Percentiles rank a stretch among this genome's conserved stretches.
These are phyloP conservation scores for Empis stercorea DNA, from an alignment of 2,888 invertebrate species.

Conservation along the genomic window DNA sequence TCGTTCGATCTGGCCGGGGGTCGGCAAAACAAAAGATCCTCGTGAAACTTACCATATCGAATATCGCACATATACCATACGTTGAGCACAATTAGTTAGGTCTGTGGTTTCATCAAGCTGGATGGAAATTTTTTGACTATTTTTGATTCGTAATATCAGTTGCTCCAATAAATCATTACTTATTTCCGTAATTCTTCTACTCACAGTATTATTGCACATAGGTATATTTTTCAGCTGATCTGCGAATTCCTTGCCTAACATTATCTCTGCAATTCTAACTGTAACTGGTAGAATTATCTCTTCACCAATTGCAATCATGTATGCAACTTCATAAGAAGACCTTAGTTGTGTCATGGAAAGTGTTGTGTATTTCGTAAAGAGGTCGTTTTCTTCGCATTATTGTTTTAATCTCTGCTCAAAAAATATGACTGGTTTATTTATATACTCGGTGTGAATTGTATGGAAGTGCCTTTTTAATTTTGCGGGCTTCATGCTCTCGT, in stretches of 20 bases:
- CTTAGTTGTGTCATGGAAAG: not conserved
- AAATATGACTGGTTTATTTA: no score
- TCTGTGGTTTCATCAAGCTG: slow-evolving; percentile 4
- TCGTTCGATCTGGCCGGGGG: not conserved
- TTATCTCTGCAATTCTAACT: slow-evolving; percentile 1
- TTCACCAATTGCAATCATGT: slow-evolving; percentile 1
- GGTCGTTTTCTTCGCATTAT: not conserved
- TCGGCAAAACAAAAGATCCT: slow-evolving; percentile 4
- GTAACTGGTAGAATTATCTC: slow-evolving; percentile 2
- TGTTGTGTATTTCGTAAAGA: not conserved
- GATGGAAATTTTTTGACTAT: not conserved
- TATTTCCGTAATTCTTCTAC: slow-evolving; percentile 4
- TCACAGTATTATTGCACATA: slow-evolving; percentile 1
- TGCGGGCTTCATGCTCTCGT: not conserved
- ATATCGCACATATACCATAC: slow-evolving; percentile 2
- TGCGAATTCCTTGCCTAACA: slow-evolving; percentile 1
- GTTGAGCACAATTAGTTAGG: not conserved
- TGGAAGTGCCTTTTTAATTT: not conserved
- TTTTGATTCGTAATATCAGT: slow-evolving; percentile 1
- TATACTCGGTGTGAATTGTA: not conserved
- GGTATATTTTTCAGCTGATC: slow-evolving; percentile 2
- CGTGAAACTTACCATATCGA: not conserved
- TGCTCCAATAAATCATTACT: not conserved
- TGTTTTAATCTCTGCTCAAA: no score
- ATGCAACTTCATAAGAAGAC: not conserved